Evolutionary conservation across 1,140 invertebrate genomes (phyloP), one percentile per base, ranked within the genome.

Genomic region (Mizuhopecten yessoensis): DNA sequence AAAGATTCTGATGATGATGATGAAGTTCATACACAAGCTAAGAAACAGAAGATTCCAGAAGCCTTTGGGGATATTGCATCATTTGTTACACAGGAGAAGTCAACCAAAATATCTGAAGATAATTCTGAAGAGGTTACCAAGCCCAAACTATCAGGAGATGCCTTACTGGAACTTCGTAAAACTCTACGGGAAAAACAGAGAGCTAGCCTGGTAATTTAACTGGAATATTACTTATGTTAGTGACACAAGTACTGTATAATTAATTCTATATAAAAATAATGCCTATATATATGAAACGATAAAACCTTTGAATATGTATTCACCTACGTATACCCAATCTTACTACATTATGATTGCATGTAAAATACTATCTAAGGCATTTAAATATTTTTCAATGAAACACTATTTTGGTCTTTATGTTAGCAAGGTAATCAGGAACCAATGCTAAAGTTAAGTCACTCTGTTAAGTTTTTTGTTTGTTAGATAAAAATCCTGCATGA

Each of bases 131-230:
- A 75, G 17, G 57, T 29, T 5, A 75, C 0, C 57, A 75, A 75
- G 15, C 15, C 57, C 9, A 75, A 5, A 75, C 11, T 75, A n/a
- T 75, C 45, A 17, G 92, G 88, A n/a, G 92, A 92, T 23, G 90
- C 92, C 86, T 36, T 87, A 17, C 86, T 87, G 87, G 86, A 89
- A 88, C 36, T 91, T 10, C 89, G 90, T 57, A 42, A 88, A 87
- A 33, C 89, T 13, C 34, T 93, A 75, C 92, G 89, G 75, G 94
- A 94, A 34, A 90, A 89, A 87, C 90, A 93, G 87, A 94, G 94
- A 91, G 89, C 86, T 87, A 49, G 86, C 39, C 94, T 94, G 94
- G 94, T 94, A 94, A 33, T 42, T 57, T 87, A 20, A 57, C 34
- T 86, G 11, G 20, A 23, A 75, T 29, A 29, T 29, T 5, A n/a